Evolutionary conservation across 2,888 invertebrate species (phyloP), one percentile per base, ranked within the genome.

Genomic region (Hetaerina titia): DNA sequence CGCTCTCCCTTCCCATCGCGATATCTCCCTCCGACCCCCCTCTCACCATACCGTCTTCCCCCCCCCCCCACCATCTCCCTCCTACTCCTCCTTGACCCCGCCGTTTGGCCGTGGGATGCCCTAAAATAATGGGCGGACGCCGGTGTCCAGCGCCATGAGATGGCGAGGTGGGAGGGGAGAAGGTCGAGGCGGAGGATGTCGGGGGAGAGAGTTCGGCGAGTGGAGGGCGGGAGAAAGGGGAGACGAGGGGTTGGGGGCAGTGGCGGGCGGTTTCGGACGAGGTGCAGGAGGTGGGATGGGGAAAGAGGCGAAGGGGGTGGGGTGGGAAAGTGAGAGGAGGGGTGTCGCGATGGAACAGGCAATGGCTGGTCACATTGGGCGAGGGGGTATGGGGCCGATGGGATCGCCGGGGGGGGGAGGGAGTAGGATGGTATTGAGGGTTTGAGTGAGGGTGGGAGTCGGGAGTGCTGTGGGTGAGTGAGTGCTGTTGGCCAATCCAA

Each of bases 71-170:
- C 6, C 22, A 17, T 22, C 19, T 88, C 56, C 88, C 6, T 57
- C 89, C 89, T 22, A 57, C 58, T n/a, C 89, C 57, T 58, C 57
- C 92, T 92, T 92, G 92, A 92, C 92, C 92, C 92, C 92, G 60
- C 31, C 63, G 58, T 63, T 90, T 64, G 92, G 92, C 69, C 92
- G 74, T 92, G 92, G 92, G 92, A 92, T 69, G 92, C 56, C 92
- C 92, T 64, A 92, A 92, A 92, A 92, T 92, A 92, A 92, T 92
- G 92, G 92, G 69, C 92, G n/a, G 81, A 92, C 92, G 81, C 69
- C 64, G 92, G 92, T 92, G 92, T 92, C 92, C 92, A 92, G 92
- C 64, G 31, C 64, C 63, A 57, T 22, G 57, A 58, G 58, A 58
- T 57, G 89, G 89, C 56, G 13, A 69, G 58, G 57, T 7, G 89